Evolutionary conservation across 2,888 invertebrate genomes (phyloP), one percentile per base, ranked within the genome.

Genomic region (Ophonus ardosiacus): DNA sequence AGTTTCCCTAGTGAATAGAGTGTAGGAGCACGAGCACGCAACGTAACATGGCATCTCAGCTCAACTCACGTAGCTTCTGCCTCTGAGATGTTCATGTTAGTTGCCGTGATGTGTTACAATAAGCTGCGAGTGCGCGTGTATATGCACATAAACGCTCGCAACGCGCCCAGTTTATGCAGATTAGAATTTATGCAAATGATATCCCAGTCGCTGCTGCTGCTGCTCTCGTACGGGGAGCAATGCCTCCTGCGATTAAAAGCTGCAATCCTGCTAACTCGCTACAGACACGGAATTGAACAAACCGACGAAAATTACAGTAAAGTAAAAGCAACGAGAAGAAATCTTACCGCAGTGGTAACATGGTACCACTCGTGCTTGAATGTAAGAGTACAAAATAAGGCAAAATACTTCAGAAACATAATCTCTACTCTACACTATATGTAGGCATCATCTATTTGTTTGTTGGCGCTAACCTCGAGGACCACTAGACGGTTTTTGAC

Each of bases 181-280:
- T 84, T 78, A 84, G 78, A 78, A 84, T 84, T 84, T 84, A 84
- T 84, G 84, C 84, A 84, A 84, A 84, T 79, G 84, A 84, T 84
- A 79, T 65, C 78, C 84, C 78, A 68, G 83, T 83, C 83, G 31
- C 31, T 31, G 31, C 31, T 31, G 31, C 31, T 31, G 84, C 84
- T 78, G 63, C 78, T 79, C 84, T 57, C 83, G 71, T 61, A 24
- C 74, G 18, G 56, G 31, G 38, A 43, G 81, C 78, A 81, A 51
- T 81, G 81, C 81, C 40, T 43, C 43, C 21, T 40, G 43, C 76
- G 76, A 83, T 76, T 71, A 83, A 74, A 43, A 43, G 56, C 68
- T 82, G 56, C 43, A 82, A 82, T 82, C 56, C 74, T 74, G 51
- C 56, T 68, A 51, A 51, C 43, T 31, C 31, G 31, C 31, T 31